A percentile compares a stretch with the other conserved stretches of the same genome.
phyloP scores from a whole-genome alignment of 2,797 vertebrate species.

The Scyliorhinus canicula region DNA sequence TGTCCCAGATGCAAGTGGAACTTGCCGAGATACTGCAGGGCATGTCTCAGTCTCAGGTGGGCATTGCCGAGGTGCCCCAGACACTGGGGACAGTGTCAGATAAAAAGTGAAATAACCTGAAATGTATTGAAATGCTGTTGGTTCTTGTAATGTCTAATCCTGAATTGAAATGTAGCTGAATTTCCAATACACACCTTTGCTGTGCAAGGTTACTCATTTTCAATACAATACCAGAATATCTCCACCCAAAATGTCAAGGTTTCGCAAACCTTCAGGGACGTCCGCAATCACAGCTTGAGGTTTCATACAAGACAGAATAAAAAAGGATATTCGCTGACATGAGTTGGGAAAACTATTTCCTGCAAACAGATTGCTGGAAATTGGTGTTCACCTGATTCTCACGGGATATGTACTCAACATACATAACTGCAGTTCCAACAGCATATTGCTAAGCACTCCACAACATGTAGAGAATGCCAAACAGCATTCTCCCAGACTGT shows the following conservation, averaged over 20 bases:
- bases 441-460: not conserved
- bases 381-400: not conserved
- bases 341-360: not conserved
- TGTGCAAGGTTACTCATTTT: not conserved
- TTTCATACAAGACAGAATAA: not conserved
- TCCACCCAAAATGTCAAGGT: not conserved
- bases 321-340: not conserved
- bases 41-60: no score
- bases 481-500: not conserved
- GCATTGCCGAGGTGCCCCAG: no score
- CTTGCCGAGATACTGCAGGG: no score
- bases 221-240: not conserved
- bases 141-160: not conserved
- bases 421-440: conserved; percentile 3
- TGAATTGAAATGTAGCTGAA: not conserved
- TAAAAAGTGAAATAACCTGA: not conserved
- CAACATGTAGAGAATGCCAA: not conserved
- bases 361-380: not conserved
- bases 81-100: no score
- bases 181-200: not conserved
- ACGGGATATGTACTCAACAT: not conserved
- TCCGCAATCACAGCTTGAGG: not conserved
- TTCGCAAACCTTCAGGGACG: not conserved
- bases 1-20: no score
- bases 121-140: not conserved